Evolutionary conservation across 37 sponge, comb jelly and placozoan genomes (phyloP).

Genomic region (Haliclona indistincta): DNA sequence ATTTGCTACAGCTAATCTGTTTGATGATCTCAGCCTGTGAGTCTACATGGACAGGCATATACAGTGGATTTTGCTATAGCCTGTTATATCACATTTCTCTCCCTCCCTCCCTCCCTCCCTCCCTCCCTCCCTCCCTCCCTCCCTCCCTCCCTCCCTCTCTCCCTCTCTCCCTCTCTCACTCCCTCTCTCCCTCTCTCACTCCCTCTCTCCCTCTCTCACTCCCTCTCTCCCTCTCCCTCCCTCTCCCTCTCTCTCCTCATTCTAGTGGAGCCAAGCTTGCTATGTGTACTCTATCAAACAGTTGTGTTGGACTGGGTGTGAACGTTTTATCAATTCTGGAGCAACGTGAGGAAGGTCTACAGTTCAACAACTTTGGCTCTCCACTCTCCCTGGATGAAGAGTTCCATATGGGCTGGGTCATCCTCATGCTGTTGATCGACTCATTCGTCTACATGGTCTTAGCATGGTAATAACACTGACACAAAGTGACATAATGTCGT

Average conservation of each 20-base stretch:
- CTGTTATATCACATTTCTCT: neutral
- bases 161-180: conserved; percentile 4
- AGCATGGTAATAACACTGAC: conserved; percentile 70
- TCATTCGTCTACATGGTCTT: conserved; percentile 79
- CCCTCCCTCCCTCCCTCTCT: neutral
- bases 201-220: too few relatives aligned
- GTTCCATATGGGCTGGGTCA: conserved; percentile 68
- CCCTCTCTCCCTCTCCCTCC: neutral
- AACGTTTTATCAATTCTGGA: conserved; percentile 72
- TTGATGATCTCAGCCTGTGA: conserved; percentile 35
- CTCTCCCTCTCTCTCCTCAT: neutral
- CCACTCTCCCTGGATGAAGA: conserved; percentile 69
- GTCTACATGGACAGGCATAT: conserved; percentile 10
- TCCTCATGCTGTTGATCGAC: conserved; percentile 82
- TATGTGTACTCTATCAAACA: conserved; percentile 78
- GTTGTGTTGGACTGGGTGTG: conserved; percentile 77
- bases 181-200: too few relatives aligned
- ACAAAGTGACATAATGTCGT: neutral
- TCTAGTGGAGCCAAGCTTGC: conserved; percentile 56
- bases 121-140: neutral
- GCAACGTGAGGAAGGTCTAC: conserved; percentile 61
- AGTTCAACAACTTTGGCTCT: conserved; percentile 57
- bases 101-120: neutral
- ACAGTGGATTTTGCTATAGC: neutral
- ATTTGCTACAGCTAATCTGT: conserved; percentile 1